Conservation (phyloP, 37 sponge, comb jelly and placozoan species). For the Haliclona indistincta region DNA sequence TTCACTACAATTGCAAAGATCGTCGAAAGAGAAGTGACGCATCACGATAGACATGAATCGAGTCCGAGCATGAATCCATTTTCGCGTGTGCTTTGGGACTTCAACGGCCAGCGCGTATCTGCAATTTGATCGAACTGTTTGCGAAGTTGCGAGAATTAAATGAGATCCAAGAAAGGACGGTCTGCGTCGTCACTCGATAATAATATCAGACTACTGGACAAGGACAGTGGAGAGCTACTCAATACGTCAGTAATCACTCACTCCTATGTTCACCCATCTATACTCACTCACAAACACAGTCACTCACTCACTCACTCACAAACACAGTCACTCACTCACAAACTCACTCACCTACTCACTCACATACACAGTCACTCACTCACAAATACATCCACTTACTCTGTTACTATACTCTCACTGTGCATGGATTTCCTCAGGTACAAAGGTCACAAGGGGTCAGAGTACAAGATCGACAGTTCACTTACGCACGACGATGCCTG, state of each 20-base stretch:
- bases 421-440: slow-evolving; percentile 64
- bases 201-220: slow-evolving; percentile 80
- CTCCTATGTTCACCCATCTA: neutral
- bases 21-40: slow-evolving; percentile 28
- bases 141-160: neutral
- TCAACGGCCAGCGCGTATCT: neutral
- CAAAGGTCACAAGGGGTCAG: slow-evolving; percentile 72
- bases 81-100: slow-evolving; percentile 48
- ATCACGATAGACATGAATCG: neutral
- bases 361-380: too few species aligned
- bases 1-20: slow-evolving; percentile 34
- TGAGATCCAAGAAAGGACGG: too few species aligned
- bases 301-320: neutral
- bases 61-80: too few species aligned
- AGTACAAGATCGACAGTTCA: slow-evolving; percentile 87
- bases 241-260: slow-evolving; percentile 36
- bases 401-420: neutral
- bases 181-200: slow-evolving; percentile 80
- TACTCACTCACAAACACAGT: neutral
- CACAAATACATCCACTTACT: too few species aligned
- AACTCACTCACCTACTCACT: too few species aligned
- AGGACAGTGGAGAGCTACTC: slow-evolving; percentile 85
- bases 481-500: slow-evolving; percentile 80
- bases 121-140: slow-evolving; percentile 34
- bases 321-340: neutral